Conservation (phyloP, 2,113 vertebrate species). For the Mobula birostris region DNA sequence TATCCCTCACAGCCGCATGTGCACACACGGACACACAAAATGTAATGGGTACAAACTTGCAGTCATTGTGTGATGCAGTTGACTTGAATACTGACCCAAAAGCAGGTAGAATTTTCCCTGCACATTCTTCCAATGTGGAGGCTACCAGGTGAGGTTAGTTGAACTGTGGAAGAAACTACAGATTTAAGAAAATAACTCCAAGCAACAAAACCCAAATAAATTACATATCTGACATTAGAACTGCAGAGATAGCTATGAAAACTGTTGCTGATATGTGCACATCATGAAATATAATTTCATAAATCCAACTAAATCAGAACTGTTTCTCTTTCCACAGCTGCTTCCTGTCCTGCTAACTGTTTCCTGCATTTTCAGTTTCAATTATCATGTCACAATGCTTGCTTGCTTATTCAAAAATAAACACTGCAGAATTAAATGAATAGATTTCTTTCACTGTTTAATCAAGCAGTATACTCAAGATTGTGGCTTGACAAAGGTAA, state of each 20-base stretch:
- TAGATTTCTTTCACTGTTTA: not conserved
- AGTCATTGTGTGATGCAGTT: not conserved
- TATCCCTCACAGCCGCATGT: not conserved
- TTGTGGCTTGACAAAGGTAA: not conserved
- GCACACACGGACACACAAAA: not conserved
- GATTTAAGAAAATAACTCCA: not conserved
- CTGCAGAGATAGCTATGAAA: not conserved
- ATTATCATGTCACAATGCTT: not conserved
- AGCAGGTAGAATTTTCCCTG: not conserved
- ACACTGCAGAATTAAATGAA: not conserved
- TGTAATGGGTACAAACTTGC: not conserved
- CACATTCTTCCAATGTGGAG: not conserved
- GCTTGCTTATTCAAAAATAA: not conserved
- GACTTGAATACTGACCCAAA: not conserved
- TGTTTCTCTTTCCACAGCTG: no score
- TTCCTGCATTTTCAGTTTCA: no score
- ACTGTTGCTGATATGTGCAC: not conserved
- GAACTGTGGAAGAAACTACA: not conserved
- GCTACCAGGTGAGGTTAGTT: not conserved
- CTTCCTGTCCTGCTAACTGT: no score
- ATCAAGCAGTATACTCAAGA: not conserved
- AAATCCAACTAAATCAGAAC: no score
- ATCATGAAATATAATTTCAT: not conserved
- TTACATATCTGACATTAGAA: not conserved
- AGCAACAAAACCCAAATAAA: not conserved